phyloP scores from a whole-genome alignment of 2,888 invertebrate species.

The Embidobia sp. region DNA sequence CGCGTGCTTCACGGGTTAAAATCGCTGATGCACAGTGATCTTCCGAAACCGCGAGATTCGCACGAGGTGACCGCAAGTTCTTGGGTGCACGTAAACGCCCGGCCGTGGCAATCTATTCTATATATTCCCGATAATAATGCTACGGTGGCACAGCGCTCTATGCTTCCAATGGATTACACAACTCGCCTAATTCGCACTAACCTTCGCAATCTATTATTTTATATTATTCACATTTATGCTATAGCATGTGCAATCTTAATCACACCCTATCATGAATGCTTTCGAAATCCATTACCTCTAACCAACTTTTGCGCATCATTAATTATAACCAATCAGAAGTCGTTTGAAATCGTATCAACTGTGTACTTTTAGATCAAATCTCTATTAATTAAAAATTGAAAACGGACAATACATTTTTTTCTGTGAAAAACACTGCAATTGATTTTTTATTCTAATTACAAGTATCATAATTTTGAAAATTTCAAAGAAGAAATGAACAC shows the following conservation, averaged over 20 bases:
- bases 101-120: conserved; percentile 1
- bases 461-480: no score
- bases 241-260: conserved; percentile 5
- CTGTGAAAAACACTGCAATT: no score
- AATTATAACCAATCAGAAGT: no score
- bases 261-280: not conserved
- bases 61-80: conserved; percentile 66
- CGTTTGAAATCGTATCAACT: no score
- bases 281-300: conserved; percentile 15
- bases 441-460: no score
- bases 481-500: no score
- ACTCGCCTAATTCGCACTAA: conserved; percentile 31
- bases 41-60: conserved; percentile 69
- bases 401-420: no score
- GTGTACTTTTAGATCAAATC: no score
- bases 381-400: no score
- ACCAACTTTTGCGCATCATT: no score
- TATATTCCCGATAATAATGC: conserved; percentile 50
- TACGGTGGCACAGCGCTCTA: conserved; percentile 12
- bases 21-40: conserved; percentile 68
- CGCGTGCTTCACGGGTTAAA: conserved; percentile 74
- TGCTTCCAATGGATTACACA: conserved; percentile 36
- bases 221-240: conserved; percentile 29
- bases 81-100: conserved; percentile 40
- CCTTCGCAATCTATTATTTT: conserved; percentile 18